Conservation (phyloP, 1,140 invertebrate species). For the Drosophila bipectinata region DNA sequence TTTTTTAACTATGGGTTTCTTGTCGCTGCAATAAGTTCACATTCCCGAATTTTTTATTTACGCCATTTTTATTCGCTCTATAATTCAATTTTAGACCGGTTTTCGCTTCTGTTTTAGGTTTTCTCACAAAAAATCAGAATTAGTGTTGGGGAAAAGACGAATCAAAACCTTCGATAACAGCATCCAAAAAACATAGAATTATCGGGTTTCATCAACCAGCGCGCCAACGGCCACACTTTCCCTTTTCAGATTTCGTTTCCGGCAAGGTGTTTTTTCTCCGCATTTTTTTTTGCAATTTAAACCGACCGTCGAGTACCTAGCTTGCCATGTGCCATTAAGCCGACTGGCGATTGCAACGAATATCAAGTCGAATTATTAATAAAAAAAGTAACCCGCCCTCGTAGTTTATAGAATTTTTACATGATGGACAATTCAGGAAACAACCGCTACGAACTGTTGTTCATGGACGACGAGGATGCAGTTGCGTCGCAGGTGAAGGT, state of each 20-base stretch:
- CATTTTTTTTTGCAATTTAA: constrained; percentile 44
- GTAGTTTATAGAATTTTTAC: constrained; percentile 35
- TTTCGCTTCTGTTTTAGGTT: too few relatives aligned
- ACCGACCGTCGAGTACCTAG: constrained; percentile 13
- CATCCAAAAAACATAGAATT: background rate
- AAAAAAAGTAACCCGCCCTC: constrained; percentile 24
- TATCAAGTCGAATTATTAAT: constrained; percentile 20
- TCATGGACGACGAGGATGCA: constrained; percentile 91
- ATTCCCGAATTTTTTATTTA: too few relatives aligned
- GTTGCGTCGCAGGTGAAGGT: constrained; percentile 67
- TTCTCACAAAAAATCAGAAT: background rate
- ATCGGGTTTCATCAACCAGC: too few relatives aligned
- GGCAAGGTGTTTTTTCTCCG: constrained; percentile 34
- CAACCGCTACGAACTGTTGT: constrained; percentile 96
- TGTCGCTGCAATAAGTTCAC: too few relatives aligned
- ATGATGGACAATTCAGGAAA: constrained; percentile 96
- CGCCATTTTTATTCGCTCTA: too few relatives aligned
- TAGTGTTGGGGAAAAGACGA: background rate
- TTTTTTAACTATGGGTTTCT: too few relatives aligned
- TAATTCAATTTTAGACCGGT: too few relatives aligned
- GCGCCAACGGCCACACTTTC: constrained; percentile 10
- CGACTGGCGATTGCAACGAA: constrained; percentile 8
- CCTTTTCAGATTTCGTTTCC: constrained; percentile 38
- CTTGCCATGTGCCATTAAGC: constrained; percentile 30
- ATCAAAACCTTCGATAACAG: background rate